Evolutionary conservation across 2,113 vertebrate genomes (phyloP), one percentile per base, ranked within the genome.

Genomic region (Prinia subflava): DNA sequence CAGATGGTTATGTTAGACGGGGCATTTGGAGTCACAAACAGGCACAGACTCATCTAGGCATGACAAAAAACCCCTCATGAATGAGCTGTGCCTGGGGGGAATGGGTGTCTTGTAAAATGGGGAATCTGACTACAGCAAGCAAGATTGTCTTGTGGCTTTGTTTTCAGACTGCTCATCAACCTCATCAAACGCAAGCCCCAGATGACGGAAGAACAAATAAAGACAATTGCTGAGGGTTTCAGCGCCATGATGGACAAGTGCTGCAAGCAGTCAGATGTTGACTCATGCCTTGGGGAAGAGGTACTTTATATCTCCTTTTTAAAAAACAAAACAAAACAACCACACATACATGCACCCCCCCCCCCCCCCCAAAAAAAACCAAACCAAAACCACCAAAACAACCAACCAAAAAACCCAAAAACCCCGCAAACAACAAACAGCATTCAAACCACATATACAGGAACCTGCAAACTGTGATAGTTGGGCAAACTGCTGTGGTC

Each of bases 101-200:
- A 20, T 11, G 16, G 15, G 59, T 1, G 1, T 15, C 37, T 31
- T 56, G 20, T 28, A 13, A 60, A n/a, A 2, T 14, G 23, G 24
- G 39, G 50, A 83, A 42, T 21, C 9, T 0, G 3, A 7, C 27
- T 37, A 7, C 22, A 75, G 16, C 39, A 49, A 75, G 42, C 27
- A 67, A 8, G 4, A 0, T 9, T 37, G 24, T 46, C 2, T 55
- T 10, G 10, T 33, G 86, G 22, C 35, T 94, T 75, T 71, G 13
- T 50, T 94, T 83, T 10, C 90, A 98, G 98, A 69, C 73, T 98
- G 94, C 95, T 98, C 24, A 2, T 97, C 59, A 86, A 95, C 82
- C 75, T 97, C 47, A 75, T 98, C 63, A 98, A 96, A 67, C 83
- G 76, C 62, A 97, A 95, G 73, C 95, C 93, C 33, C 76, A 87